phyloP scores from a whole-genome alignment of 2,113 vertebrate species.

The Regulus satrapa region DNA sequence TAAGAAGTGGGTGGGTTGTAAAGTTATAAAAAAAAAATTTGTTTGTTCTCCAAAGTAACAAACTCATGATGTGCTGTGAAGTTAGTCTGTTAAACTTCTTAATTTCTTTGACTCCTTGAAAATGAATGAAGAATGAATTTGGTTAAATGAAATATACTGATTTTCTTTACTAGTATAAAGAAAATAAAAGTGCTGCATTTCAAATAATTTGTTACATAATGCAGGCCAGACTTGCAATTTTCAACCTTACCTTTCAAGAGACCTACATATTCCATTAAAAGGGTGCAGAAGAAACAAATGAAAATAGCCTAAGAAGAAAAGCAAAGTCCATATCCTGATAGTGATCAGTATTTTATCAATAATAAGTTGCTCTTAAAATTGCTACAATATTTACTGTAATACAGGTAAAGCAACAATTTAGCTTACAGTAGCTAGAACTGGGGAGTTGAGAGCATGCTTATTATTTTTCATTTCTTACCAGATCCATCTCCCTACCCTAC shows the following conservation, averaged over 20 bases:
- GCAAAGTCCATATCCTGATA: slow-evolving; percentile 76
- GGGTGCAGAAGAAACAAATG: slow-evolving; percentile 86
- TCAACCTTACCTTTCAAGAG: slow-evolving; percentile 89
- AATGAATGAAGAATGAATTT: slow-evolving; percentile 71
- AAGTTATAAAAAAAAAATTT: slow-evolving; percentile 23
- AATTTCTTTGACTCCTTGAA: slow-evolving; percentile 63
- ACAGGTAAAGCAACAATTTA: slow-evolving; percentile 13
- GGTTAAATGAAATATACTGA: slow-evolving; percentile 69
- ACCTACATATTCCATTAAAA: slow-evolving; percentile 85
- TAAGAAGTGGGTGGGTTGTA: slow-evolving; percentile 20
- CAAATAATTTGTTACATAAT: slow-evolving; percentile 71
- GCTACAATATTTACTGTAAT: slow-evolving; percentile 22
- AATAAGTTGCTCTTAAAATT: slow-evolving; percentile 55
- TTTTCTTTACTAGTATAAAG: slow-evolving; percentile 70
- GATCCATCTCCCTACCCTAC: background rate
- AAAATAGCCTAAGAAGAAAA: slow-evolving; percentile 83
- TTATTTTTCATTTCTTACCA: background rate
- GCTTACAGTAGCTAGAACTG: background rate
- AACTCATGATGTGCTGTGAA: slow-evolving; percentile 69
- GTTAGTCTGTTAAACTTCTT: slow-evolving; percentile 75
- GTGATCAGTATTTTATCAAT: slow-evolving; percentile 55
- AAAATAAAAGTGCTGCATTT: slow-evolving; percentile 61
- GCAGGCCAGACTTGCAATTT: slow-evolving; percentile 77
- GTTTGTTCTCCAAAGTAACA: slow-evolving; percentile 49
- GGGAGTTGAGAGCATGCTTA: background rate